These are phyloP conservation scores for Synodontis membranacea DNA, from an alignment of 2,113 vertebrate species.

Conservation along the genomic window DNA sequence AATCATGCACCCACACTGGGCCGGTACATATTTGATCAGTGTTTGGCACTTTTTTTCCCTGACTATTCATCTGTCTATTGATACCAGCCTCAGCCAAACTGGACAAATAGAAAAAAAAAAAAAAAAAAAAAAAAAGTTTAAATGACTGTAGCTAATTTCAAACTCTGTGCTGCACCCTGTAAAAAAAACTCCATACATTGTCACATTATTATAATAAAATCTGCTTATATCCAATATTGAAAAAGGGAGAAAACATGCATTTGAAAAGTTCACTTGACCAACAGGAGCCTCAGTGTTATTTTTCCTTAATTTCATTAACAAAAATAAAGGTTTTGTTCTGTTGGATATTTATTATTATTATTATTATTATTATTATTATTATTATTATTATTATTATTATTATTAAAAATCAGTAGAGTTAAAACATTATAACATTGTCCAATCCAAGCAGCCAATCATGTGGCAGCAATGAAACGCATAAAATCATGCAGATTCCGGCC, in stretches of 20 bases:
- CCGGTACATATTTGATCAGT: slow-evolving; percentile 50
- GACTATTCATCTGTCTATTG: slow-evolving; percentile 33
- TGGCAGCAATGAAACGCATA: background rate
- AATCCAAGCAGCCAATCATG: background rate
- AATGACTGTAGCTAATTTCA: background rate
- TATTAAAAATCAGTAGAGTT: background rate
- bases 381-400: background rate
- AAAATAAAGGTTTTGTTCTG: background rate
- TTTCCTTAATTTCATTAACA: too few relatives aligned
- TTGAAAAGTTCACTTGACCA: too few relatives aligned
- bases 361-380: background rate
- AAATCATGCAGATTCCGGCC: background rate
- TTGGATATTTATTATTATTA: too few relatives aligned
- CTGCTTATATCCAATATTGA: background rate
- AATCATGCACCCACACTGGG: slow-evolving; percentile 54
- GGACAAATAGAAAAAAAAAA: background rate
- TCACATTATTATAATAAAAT: background rate
- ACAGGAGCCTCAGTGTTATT: background rate
- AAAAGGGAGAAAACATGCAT: too few relatives aligned
- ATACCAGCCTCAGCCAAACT: slow-evolving; percentile 36
- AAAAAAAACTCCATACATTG: background rate
- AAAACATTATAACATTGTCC: background rate
- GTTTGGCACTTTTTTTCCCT: slow-evolving; percentile 18
- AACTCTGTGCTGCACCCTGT: background rate
- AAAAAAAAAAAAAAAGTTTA: too few relatives aligned